phyloP scores from a whole-genome alignment of 1,140 invertebrate species.

The Akabosia matsudoensis region DNA sequence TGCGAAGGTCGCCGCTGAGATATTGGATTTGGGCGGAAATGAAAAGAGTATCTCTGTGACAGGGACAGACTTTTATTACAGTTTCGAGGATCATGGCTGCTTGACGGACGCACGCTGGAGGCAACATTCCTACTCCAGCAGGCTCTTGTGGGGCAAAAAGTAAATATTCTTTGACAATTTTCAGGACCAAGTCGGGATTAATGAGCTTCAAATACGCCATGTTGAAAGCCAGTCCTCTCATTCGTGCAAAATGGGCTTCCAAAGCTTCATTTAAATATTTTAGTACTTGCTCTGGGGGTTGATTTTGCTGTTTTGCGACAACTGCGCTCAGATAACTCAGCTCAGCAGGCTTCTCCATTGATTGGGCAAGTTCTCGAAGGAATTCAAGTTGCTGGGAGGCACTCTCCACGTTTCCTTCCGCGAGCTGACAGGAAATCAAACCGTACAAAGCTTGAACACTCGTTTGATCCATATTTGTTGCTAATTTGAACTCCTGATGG shows the following conservation, averaged over 20 bases:
- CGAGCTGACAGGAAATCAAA: conserved; percentile 74
- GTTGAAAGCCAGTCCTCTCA: conserved; percentile 66
- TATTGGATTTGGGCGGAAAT: conserved; percentile 76
- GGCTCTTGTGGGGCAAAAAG: conserved; percentile 60
- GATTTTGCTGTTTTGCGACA: conserved; percentile 58
- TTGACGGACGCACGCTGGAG: conserved; percentile 54
- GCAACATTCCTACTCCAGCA: conserved; percentile 53
- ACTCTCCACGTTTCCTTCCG: conserved; percentile 59
- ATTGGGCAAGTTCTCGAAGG: conserved; percentile 73
- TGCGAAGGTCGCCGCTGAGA: conserved; percentile 68
- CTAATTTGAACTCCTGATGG: conserved; percentile 61
- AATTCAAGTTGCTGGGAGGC: conserved; percentile 81
- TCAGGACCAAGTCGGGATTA: conserved; percentile 80
- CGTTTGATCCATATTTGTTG: conserved; percentile 76
- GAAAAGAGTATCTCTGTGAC: conserved; percentile 68
- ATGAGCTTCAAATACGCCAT: conserved; percentile 69
- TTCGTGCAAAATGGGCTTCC: conserved; percentile 63
- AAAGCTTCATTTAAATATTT: conserved; percentile 68
- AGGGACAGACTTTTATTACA: conserved; percentile 75
- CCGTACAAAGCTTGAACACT: conserved; percentile 69
- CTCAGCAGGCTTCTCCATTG: conserved; percentile 56
- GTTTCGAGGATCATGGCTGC: conserved; percentile 68
- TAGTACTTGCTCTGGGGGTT: conserved; percentile 57
- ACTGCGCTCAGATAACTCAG: conserved; percentile 68
- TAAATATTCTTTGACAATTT: conserved; percentile 73